These are phyloP conservation scores for Zingel zingel DNA, from an alignment of 2,113 vertebrate genomes.

Conservation along the genomic window DNA sequence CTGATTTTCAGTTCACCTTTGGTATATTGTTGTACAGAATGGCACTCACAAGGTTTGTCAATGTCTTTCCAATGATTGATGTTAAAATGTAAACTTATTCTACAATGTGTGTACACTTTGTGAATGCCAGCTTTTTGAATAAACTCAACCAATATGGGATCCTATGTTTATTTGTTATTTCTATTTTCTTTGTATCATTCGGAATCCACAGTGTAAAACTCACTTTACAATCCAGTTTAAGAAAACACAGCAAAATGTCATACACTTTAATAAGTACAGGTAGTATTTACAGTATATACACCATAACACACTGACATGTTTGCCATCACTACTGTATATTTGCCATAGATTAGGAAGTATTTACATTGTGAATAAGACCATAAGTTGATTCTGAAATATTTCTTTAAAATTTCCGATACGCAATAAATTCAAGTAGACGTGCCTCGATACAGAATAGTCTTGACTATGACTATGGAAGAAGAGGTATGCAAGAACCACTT, in stretches of 20 bases:
- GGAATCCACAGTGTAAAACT: constrained; percentile 65
- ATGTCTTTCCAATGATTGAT: not conserved
- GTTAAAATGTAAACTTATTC: not conserved
- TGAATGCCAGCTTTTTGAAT: not conserved
- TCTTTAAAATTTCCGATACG: constrained; percentile 49
- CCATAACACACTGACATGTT: constrained; percentile 68
- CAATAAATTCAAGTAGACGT: constrained; percentile 73
- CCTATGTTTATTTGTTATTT: constrained; percentile 25
- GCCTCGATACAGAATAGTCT: constrained; percentile 71
- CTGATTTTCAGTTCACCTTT: not conserved
- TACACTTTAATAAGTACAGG: constrained; percentile 84
- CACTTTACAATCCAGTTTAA: constrained; percentile 74
- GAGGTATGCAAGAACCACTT: constrained; percentile 66
- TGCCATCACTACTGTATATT: constrained; percentile 73
- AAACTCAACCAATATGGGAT: not conserved
- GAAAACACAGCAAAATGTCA: constrained; percentile 82
- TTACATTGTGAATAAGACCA: constrained; percentile 74
- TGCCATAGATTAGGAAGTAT: constrained; percentile 74
- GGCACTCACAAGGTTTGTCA: too few relatives aligned
- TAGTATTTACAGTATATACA: constrained; percentile 86
- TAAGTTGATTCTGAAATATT: constrained; percentile 61
- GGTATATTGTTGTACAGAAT: too few relatives aligned
- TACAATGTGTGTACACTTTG: not conserved
- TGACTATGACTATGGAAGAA: constrained; percentile 63
- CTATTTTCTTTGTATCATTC: constrained; percentile 11